Evolutionary conservation across 2,797 vertebrate genomes (phyloP), one percentile per base, ranked within the genome.

Genomic region (Peromyscus aztecus): DNA sequence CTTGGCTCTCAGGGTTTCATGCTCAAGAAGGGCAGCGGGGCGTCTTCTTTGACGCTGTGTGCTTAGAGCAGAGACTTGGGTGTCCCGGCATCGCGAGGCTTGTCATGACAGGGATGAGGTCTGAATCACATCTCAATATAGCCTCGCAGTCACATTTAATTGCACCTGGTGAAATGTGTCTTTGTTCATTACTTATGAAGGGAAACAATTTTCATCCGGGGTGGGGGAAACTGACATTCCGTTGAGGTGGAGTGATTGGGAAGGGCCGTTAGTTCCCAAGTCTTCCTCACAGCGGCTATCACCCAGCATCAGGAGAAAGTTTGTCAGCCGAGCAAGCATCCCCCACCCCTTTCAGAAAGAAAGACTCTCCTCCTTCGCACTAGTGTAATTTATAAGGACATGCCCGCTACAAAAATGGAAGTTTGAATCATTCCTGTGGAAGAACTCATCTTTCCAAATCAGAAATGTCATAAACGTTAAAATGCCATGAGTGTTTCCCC

Each of bases 381-480:
- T 49, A 27, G 86, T 55, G 55, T 96, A 46, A 96, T 96, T 94
- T 90, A 86, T 31, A 65, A 82, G 95, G 97, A 76, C 95, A 69
- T 24, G 46, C 59, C 75, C 40, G 55, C 84, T 80, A 63, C 65
- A 76, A 57, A 96, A 95, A 90, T 88, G 96, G 82, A 87, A 97
- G 87, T 40, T 95, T 65, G 92, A 77, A 89, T 96, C 31, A 89
- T 97, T 96, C 97, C 90, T 97, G 89, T 90, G 63, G 96, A 77
- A 97, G 95, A 31, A 55, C 40, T 98, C 31, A 91, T 98, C 98
- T 73, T 98, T 95, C 96, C 94, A 98, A 98, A 84, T 98, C 98
- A 97, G 97, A 97, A 97, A 97, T 89, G 97, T 52, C 78, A 94
- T 97, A 96, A 95, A 98, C 97, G 91, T 98, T 98, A 97, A 98